Evolutionary conservation across 2,113 vertebrate species (phyloP).

Genomic region (Phrynocephalus versicolor): DNA sequence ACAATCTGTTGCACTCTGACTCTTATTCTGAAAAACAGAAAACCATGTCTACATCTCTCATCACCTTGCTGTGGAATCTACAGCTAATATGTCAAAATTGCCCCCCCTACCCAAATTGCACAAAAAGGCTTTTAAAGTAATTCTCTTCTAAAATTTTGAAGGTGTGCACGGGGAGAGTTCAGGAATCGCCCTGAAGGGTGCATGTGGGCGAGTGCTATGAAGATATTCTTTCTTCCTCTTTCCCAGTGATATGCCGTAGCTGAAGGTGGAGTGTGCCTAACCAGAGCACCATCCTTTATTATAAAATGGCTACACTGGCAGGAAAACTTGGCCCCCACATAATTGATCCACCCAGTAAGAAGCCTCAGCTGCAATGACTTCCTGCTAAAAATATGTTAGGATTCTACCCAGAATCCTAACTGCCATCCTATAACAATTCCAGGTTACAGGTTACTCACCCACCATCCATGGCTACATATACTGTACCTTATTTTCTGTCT

Average conservation of each 20-base stretch:
- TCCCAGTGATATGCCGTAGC: background rate
- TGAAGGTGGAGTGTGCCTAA: background rate
- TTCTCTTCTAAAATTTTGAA: too few species aligned
- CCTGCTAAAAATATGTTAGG: background rate
- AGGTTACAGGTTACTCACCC: background rate
- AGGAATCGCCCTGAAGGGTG: background rate
- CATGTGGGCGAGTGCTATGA: background rate
- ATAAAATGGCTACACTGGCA: background rate
- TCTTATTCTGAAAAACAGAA: background rate
- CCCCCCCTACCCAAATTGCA: too few species aligned
- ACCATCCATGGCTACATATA: background rate
- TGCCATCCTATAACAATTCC: background rate
- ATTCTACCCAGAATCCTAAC: background rate
- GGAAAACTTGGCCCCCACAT: background rate
- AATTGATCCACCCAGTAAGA: background rate
- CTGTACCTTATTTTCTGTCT: background rate
- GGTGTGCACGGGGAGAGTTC: background rate
- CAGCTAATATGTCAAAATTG: background rate
- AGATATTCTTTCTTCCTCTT: background rate
- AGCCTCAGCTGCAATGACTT: background rate
- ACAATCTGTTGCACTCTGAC: background rate
- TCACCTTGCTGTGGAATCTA: background rate
- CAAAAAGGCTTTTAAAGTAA: background rate
- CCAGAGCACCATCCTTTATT: background rate
- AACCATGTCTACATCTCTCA: too few species aligned